phyloP scores from a whole-genome alignment of 2,888 invertebrate species.

The Chalcis sispes region DNA sequence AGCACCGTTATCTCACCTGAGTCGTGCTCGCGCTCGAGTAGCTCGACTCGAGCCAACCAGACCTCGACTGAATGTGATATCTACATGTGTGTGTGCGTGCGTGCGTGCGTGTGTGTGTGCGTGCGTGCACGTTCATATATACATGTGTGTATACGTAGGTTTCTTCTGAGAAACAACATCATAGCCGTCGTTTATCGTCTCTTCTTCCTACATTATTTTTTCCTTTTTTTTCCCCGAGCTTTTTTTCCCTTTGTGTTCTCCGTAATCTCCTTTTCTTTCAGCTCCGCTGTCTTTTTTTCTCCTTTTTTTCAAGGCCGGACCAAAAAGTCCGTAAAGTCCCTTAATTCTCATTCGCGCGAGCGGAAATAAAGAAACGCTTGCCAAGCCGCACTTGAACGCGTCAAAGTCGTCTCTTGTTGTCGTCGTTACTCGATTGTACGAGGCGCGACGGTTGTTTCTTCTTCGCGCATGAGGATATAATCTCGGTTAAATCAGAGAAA shows the following conservation, averaged over 20 bases:
- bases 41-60: too few species aligned
- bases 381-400: not conserved
- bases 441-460: too few species aligned
- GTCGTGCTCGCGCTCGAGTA: not conserved
- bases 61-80: too few species aligned
- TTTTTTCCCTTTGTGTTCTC: not conserved
- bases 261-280: not conserved
- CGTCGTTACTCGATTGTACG: too few species aligned
- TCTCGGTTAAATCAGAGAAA: too few species aligned
- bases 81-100: too few species aligned
- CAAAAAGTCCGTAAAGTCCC: conserved; percentile 28
- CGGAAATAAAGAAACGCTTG: not conserved
- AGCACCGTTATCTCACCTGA: conserved; percentile 76
- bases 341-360: conserved; percentile 12
- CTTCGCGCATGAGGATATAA: too few species aligned
- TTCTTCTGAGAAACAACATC: conserved; percentile 22
- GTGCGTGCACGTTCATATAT: not conserved
- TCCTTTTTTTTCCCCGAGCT: not conserved
- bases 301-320: not conserved
- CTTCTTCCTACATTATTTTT: not conserved
- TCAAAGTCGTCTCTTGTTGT: not conserved
- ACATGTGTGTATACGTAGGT: conserved; percentile 1
- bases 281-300: not conserved
- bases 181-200: not conserved
- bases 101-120: too few species aligned